These are phyloP conservation scores for Phaetusa simplex DNA, from an alignment of 2,113 vertebrate genomes.

Conservation along the genomic window DNA sequence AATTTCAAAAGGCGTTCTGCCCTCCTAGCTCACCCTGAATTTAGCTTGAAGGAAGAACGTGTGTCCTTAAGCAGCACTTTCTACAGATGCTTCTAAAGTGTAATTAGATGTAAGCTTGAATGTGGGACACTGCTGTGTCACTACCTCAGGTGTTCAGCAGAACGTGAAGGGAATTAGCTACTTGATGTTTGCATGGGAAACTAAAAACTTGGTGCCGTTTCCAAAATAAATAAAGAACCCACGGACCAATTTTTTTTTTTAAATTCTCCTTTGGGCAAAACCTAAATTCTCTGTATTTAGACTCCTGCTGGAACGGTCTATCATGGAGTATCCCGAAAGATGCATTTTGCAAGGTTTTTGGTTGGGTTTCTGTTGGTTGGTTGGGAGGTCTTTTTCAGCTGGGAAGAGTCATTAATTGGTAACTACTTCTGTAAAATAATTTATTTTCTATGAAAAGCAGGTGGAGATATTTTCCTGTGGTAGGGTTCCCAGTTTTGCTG, in stretches of 20 bases:
- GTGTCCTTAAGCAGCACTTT: no score
- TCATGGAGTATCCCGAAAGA: not conserved
- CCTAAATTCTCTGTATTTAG: not conserved
- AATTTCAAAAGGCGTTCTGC: not conserved
- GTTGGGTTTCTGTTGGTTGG: not conserved
- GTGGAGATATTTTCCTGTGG: not conserved
- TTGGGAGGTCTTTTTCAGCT: not conserved
- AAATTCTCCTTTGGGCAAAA: not conserved
- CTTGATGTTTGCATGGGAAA: not conserved
- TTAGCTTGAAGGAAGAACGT: not conserved
- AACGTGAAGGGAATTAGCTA: not conserved
- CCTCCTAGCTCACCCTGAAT: not conserved
- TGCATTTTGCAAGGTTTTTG: not conserved
- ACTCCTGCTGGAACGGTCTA: not conserved
- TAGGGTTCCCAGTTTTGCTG: not conserved
- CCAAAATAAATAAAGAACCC: not conserved
- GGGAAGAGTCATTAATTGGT: not conserved
- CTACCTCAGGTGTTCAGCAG: not conserved
- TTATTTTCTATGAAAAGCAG: not conserved
- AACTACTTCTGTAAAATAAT: not conserved
- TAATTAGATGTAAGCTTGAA: not conserved
- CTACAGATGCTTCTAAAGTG: not conserved
- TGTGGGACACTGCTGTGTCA: not conserved
- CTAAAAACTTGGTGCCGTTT: not conserved
- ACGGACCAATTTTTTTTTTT: not conserved